Evolutionary conservation across 2,113 vertebrate genomes (phyloP).

Genomic region (Spilogale gracilis): DNA sequence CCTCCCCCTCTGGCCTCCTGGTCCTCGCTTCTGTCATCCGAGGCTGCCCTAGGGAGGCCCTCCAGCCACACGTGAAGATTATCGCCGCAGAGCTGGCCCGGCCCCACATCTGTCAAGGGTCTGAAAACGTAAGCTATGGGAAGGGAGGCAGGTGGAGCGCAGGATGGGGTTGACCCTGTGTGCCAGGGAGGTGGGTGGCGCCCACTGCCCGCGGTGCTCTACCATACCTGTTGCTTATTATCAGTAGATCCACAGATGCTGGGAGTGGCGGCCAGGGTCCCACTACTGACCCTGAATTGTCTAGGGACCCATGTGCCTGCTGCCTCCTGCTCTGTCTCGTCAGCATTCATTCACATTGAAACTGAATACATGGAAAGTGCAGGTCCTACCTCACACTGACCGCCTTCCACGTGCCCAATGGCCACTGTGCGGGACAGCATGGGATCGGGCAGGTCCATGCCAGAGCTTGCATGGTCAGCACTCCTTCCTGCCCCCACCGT

Average conservation of each 20-base stretch:
- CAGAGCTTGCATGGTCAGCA: neutral
- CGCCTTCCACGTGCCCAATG: accelerated
- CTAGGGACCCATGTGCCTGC: accelerated
- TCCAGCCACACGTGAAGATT: conserved; percentile 89
- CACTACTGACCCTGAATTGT: accelerated
- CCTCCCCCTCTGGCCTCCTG: conserved; percentile 90
- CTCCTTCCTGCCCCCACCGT: neutral
- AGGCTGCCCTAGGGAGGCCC: conserved; percentile 89
- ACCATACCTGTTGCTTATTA: neutral
- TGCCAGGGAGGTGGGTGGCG: neutral
- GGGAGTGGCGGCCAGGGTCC: too few species aligned
- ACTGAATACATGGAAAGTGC: too few species aligned
- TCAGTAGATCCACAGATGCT: neutral
- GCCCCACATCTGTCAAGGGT: conserved; percentile 89
- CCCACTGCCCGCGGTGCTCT: neutral
- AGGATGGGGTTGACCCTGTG: neutral
- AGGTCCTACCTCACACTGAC: neutral
- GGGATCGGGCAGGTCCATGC: neutral
- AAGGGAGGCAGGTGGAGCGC: accelerated
- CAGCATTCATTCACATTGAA: neutral
- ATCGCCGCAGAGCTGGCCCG: conserved; percentile 87
- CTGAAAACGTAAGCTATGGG: conserved; percentile 91
- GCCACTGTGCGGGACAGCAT: too few species aligned
- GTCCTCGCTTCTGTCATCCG: conserved; percentile 90
- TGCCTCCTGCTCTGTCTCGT: accelerated